Percentiles rank a stretch among this genome's conserved stretches.
phyloP scores from a whole-genome alignment of 2,888 invertebrate species.

The Drosophila gaucha region DNA sequence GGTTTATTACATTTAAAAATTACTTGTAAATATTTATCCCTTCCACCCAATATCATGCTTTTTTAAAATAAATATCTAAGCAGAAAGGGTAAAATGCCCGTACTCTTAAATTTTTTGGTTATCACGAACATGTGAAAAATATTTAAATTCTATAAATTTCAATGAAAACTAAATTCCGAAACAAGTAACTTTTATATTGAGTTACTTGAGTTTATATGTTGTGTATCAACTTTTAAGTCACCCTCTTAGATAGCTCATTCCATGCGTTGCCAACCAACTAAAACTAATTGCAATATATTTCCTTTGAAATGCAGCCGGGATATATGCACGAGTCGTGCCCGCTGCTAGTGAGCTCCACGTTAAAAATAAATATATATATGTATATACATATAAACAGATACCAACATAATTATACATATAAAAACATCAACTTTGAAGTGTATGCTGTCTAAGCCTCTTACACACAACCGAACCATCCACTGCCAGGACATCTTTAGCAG shows the following conservation, averaged over 20 bases:
- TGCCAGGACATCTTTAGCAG: constrained; percentile 15
- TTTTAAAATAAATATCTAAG: no score
- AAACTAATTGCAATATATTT: constrained; percentile 66
- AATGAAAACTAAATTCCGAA: no score
- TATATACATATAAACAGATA: constrained; percentile 4
- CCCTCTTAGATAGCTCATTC: constrained; percentile 3
- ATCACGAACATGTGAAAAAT: no score
- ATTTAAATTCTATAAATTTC: neutral
- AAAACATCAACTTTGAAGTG: constrained; percentile 34
- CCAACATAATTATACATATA: constrained; percentile 37
- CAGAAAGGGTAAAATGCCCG: no score
- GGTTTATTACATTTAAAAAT: no score
- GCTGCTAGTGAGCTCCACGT: no score
- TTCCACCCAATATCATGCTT: no score
- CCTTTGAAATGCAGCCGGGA: constrained; percentile 28
- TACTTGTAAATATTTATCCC: no score
- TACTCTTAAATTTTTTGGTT: no score
- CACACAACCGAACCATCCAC: neutral
- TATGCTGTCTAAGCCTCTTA: neutral
- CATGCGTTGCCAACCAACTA: constrained; percentile 35
- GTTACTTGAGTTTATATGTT: neutral
- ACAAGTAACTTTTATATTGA: neutral
- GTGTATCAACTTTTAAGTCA: constrained; percentile 5
- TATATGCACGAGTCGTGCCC: constrained; percentile 7
- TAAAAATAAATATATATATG: neutral